phyloP scores from a whole-genome alignment of 2,888 invertebrate species.

The Entomobrya proxima region DNA sequence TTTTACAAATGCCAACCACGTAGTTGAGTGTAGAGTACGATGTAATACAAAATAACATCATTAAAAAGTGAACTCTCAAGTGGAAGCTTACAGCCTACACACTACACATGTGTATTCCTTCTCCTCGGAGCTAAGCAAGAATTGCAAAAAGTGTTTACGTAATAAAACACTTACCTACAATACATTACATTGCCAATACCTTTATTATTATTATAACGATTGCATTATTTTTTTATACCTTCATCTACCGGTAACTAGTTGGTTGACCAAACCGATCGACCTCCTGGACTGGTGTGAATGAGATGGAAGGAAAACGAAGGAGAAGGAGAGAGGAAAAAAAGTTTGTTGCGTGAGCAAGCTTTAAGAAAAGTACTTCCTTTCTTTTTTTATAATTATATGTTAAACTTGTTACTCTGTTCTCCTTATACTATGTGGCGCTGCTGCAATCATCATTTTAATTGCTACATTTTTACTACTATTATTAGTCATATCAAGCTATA shows the following conservation, averaged over 20 bases:
- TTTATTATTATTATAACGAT: slow-evolving; percentile 1
- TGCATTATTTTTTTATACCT: neutral
- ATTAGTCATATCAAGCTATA: neutral
- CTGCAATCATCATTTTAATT: neutral
- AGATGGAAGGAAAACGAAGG: neutral
- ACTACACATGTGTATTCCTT: too few relatives aligned
- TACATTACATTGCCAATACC: neutral
- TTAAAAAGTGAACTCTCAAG: slow-evolving; percentile 22
- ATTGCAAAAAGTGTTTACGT: neutral
- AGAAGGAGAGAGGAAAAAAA: neutral
- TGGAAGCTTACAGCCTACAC: too few relatives aligned
- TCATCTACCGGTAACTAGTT: neutral
- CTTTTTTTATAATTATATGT: slow-evolving; percentile 43
- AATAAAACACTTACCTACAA: neutral
- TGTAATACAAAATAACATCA: neutral
- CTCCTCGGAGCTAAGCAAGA: neutral
- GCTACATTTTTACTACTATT: neutral
- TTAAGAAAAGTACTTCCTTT: slow-evolving; percentile 36
- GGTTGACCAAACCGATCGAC: neutral
- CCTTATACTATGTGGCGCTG: neutral
- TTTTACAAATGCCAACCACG: too few relatives aligned
- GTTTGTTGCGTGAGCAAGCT: slow-evolving; percentile 23
- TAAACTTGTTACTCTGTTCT: neutral
- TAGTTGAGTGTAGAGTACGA: neutral
- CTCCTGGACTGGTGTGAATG: slow-evolving; percentile 14